These are phyloP conservation scores for Tinea pellionella DNA, from an alignment of 2,888 invertebrate species.

Conservation along the genomic window DNA sequence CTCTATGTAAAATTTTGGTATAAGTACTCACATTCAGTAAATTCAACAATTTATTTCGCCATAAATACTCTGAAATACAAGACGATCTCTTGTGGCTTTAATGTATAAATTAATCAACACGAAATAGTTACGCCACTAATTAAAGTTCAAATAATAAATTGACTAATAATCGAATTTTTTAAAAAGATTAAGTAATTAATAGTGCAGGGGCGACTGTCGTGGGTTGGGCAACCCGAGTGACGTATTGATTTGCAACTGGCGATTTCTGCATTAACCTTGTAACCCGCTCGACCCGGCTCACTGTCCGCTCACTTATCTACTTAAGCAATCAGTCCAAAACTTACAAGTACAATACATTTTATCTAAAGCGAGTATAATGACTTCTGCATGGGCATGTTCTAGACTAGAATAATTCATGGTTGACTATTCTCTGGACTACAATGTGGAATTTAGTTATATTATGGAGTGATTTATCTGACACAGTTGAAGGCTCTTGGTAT, in stretches of 20 bases:
- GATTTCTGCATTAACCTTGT: constrained; percentile 43
- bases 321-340: constrained; percentile 28
- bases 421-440: not conserved
- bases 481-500: not conserved
- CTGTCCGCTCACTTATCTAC: constrained; percentile 31
- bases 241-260: constrained; percentile 23
- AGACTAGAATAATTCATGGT: not conserved
- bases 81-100: not conserved
- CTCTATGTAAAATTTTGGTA: not conserved
- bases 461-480: not conserved
- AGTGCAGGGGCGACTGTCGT: not conserved
- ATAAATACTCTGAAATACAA: not conserved
- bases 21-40: not conserved
- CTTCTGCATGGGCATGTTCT: not conserved
- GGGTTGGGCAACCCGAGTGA: not conserved
- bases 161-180: not conserved
- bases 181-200: not conserved
- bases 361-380: not conserved
- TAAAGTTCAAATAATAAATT: not conserved
- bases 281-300: constrained; percentile 16
- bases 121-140: not conserved
- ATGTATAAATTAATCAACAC: not conserved
- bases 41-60: not conserved
- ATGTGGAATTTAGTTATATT: not conserved
- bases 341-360: constrained; percentile 21